These are phyloP conservation scores for Coregonus ussuriensis DNA, from an alignment of 2,797 vertebrate species.

Conservation along the genomic window DNA sequence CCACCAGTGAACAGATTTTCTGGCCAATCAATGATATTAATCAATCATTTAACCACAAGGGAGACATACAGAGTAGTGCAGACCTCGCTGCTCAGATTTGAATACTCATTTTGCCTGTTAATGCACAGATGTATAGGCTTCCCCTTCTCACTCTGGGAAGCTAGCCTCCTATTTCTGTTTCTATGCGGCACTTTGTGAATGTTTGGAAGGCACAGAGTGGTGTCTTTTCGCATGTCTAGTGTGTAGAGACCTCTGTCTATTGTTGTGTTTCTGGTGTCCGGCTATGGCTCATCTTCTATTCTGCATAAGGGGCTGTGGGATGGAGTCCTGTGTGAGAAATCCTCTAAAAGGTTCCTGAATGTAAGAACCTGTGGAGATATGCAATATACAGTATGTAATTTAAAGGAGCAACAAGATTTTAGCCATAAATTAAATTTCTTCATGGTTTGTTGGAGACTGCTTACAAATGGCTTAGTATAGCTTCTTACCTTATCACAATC, in stretches of 20 bases:
- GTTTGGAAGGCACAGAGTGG: background rate
- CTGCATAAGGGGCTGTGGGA: background rate
- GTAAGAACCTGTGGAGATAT: background rate
- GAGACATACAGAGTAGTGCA: too few relatives aligned
- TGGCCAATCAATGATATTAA: too few relatives aligned
- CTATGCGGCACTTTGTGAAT: background rate
- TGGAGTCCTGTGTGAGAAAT: background rate
- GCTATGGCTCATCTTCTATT: too few relatives aligned
- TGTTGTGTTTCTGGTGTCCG: too few relatives aligned
- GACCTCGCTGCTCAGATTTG: too few relatives aligned
- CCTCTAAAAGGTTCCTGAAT: background rate
- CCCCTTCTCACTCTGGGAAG: background rate
- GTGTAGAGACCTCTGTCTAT: background rate
- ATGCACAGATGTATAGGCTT: background rate
- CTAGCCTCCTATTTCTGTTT: background rate
- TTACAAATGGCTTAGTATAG: background rate
- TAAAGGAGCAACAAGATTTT: background rate
- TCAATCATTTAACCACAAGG: too few relatives aligned
- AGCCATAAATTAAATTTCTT: background rate
- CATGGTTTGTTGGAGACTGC: background rate
- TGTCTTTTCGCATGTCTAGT: background rate
- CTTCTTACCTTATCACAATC: background rate
- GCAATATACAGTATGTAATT: background rate
- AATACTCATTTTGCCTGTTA: background rate
- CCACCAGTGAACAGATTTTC: too few relatives aligned